Base-by-base conservation (phyloP, 2,113 vertebrate species). In the Xyrauchen texanus region DNA sequence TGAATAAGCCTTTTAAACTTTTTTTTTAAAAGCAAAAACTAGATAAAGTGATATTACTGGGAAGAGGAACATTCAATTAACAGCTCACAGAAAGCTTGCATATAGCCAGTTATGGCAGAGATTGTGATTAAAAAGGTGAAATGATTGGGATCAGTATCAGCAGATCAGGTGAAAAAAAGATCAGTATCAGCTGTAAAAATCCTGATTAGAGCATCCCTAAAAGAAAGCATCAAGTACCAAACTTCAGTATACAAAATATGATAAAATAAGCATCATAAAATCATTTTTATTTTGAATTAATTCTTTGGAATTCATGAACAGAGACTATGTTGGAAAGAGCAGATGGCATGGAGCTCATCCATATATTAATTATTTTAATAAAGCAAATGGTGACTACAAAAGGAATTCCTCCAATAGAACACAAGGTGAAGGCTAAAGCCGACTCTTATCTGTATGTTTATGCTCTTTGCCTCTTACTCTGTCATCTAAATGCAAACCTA, bases 401-500 rank as follows among this genome's bases (percentile, higher is more conserved):
- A 44, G 51, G 34, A 21, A 58, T 34, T 34, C 21, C 21, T 34
- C 16, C 7, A 52, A 2, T 10, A 13, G 61, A 53, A 45, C 67
- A 21, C 9, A 68, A 52, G 13, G 68, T 68, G 76, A 82, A 69
- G n/a, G 65, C n/a, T 79, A 47, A 79, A 68, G 16, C 6, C 1
- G 11, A 47, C 55, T 57, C 53, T 73, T 64, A 65, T 65, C 44
- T 0, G 45, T 42, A 62, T 55, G 11, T 3, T 11, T 34, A 63
- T 55, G 16, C n/a, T 63, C 4, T 47, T 68, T 46, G 75, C 70
- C 79, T 68, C 55, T 10, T 68, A 44, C 57, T 49, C 68, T 51
- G 70, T 81, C 47, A 47, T 76, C 70, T 81, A 81, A 81, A 81
- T 79, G 76, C 64, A 81, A 81, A 79, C 70, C 46, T 47, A 65